A percentile compares a stretch with the other conserved stretches of the same genome.
phyloP scores from a whole-genome alignment of 2,113 vertebrate genomes.

The Fukomys damarensis region DNA sequence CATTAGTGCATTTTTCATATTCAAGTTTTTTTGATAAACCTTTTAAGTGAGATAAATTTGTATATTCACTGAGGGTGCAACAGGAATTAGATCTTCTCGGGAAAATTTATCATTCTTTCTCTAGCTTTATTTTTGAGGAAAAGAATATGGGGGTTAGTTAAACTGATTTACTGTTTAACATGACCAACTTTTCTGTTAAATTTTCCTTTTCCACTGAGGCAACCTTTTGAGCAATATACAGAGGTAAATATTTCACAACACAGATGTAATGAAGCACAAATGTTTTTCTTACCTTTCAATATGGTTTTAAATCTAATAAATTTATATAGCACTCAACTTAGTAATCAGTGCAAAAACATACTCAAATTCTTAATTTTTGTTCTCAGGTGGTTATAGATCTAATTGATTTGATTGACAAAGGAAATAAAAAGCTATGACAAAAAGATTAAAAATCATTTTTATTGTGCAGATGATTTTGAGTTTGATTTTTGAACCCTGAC shows the following conservation, averaged over 20 bases:
- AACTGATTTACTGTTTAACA: slow-evolving; percentile 31
- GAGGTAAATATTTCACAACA: background rate
- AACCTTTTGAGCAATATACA: background rate
- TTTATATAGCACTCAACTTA: background rate
- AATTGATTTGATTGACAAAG: background rate
- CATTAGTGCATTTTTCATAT: background rate
- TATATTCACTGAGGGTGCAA: background rate
- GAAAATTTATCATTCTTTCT: background rate
- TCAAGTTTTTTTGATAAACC: background rate
- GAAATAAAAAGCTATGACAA: background rate
- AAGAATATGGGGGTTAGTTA: background rate
- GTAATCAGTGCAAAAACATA: background rate
- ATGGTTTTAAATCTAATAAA: slow-evolving; percentile 20
- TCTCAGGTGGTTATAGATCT: background rate
- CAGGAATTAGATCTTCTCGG: background rate
- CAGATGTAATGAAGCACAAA: background rate
- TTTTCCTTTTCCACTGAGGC: background rate
- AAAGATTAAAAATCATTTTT: slow-evolving; percentile 50
- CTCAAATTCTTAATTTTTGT: slow-evolving; percentile 30
- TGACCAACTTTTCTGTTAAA: background rate
- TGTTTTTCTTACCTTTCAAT: slow-evolving; percentile 41
- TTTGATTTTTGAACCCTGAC: slow-evolving; percentile 13
- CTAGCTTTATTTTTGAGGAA: slow-evolving; percentile 26
- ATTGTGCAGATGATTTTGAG: slow-evolving; percentile 1
- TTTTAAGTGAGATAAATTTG: background rate